These are phyloP conservation scores for Desmophyllum pertusum DNA, from an alignment of 92 coral and sea anemone species.

Conservation along the genomic window DNA sequence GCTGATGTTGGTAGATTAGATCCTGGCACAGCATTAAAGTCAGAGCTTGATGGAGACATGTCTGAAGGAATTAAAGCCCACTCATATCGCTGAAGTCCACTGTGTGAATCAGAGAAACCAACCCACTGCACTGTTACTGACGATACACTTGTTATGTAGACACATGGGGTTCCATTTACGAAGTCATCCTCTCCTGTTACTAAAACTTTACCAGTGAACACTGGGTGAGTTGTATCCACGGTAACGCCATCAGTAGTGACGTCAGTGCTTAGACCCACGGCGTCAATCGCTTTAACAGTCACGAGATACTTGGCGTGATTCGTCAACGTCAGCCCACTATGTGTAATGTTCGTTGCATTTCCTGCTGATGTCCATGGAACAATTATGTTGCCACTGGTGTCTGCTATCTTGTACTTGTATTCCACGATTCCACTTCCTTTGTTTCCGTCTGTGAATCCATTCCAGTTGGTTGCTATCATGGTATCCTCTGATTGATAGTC, in stretches of 20 bases:
- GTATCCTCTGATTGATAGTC: slow-evolving; percentile 85
- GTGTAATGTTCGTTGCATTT: slow-evolving; percentile 65
- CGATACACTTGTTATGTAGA: slow-evolving; percentile 70
- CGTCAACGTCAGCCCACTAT: slow-evolving; percentile 61
- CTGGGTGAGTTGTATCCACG: slow-evolving; percentile 83
- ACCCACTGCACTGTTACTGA: slow-evolving; percentile 70
- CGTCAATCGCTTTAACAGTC: slow-evolving; percentile 80
- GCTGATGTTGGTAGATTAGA: slow-evolving; percentile 69
- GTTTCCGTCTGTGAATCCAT: slow-evolving; percentile 83
- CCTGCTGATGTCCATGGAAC: slow-evolving; percentile 87
- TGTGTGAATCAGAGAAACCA: slow-evolving; percentile 83
- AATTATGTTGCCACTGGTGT: slow-evolving; percentile 52
- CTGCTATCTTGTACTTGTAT: slow-evolving; percentile 75
- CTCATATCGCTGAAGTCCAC: slow-evolving; percentile 75
- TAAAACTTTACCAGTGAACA: slow-evolving; percentile 76
- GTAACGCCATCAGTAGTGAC: slow-evolving; percentile 77
- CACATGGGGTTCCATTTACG: slow-evolving; percentile 61
- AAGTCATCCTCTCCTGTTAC: slow-evolving; percentile 69
- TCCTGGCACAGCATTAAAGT: slow-evolving; percentile 75
- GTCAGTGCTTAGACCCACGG: slow-evolving; percentile 71
- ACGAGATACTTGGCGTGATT: slow-evolving; percentile 74
- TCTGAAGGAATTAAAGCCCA: slow-evolving; percentile 70
- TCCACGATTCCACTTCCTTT: slow-evolving; percentile 92
- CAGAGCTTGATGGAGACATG: slow-evolving; percentile 39
- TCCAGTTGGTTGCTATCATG: slow-evolving; percentile 84